Base-by-base conservation (phyloP, 64 coral and sea anemone genomes). In the Stichodactyla helianthus region DNA sequence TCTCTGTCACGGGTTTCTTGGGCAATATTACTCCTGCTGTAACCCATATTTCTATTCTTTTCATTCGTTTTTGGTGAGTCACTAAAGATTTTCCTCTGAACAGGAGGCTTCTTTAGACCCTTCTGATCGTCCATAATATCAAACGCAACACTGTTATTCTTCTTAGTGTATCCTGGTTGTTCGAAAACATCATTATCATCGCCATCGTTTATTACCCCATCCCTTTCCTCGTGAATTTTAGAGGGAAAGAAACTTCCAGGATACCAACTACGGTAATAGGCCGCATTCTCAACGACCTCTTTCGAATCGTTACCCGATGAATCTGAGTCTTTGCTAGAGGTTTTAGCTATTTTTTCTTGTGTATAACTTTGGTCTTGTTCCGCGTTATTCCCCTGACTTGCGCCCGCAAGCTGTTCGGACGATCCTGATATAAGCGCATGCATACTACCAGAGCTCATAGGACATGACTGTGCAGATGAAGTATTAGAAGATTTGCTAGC, bases 201-300 rank as follows among this genome's bases (percentile, higher is more conserved):
- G 19, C 50, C 78, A 53, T 52, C 35, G 22, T 65, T 65, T 10
- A 81, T 16, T 53, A 27, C 25, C 7, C 68, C 23, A 10, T 74
- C 68, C 27, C 25, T 74, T 28, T 25, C 7, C 20, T 74, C 68
- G 0, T 74, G 10, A 74, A 13, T 51, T n/a, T 81, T 81, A 0
- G 78, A 81, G 53, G 83, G 55, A 20, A 84, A 84, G 53, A 84
- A 84, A 25, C 83, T 84, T 25, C 83, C 83, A 50, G 83, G 59
- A 31, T 84, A 84, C 83, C 83, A 84, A 54, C 83, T 84, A 50
- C 55, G 52, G 25, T 84, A 84, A 55, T 84, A 84, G 0, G 83
- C 3, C 17, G 83, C 15, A 81, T 81, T 81, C 6, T 51, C 20
- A 11, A 71, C 67, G 20, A 11, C 67, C 4, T 11, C 17, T 22